phyloP scores from a whole-genome alignment of 64 coral and sea anemone genomes.

The Stichodactyla helianthus region DNA sequence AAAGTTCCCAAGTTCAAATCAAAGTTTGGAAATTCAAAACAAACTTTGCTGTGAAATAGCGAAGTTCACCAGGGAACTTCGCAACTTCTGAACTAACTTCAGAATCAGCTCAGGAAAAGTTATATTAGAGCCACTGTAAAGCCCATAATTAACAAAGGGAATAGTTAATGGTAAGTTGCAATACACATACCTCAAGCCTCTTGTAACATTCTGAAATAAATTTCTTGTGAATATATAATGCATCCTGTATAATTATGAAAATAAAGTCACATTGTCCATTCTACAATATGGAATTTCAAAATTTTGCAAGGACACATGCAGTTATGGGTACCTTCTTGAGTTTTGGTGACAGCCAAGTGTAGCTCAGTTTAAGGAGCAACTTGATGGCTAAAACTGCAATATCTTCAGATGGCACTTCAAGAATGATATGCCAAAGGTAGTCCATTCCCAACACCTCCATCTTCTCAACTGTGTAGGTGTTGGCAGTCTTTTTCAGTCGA shows the following conservation, averaged over 20 bases:
- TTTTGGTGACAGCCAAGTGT: slow-evolving; percentile 82
- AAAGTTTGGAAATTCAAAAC: too few species aligned
- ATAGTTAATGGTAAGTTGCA: not conserved
- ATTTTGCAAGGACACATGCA: too few species aligned
- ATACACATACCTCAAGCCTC: slow-evolving; percentile 65
- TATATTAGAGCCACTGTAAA: too few species aligned
- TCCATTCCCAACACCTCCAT: slow-evolving; percentile 83
- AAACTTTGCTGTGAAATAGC: too few species aligned
- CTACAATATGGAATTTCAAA: not conserved
- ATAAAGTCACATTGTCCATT: not conserved
- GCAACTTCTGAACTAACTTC: too few species aligned
- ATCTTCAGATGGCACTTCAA: slow-evolving; percentile 86
- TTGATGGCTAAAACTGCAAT: slow-evolving; percentile 76
- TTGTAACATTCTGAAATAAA: slow-evolving; percentile 94
- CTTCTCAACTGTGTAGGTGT: slow-evolving; percentile 71
- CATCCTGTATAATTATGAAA: slow-evolving; percentile 27
- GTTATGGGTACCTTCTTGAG: slow-evolving; percentile 63
- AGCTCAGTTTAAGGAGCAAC: slow-evolving; percentile 67
- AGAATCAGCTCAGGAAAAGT: too few species aligned
- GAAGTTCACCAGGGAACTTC: too few species aligned
- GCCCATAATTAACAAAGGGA: too few species aligned
- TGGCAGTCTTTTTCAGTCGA: slow-evolving; percentile 65
- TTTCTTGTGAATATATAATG: slow-evolving; percentile 86
- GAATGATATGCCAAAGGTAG: slow-evolving; percentile 73
- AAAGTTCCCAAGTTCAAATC: too few species aligned